Evolutionary conservation across 30 jellyfish, hydroid and myxozoan genomes (phyloP).

Genomic region (Calvadosia cruxmelitensis): DNA sequence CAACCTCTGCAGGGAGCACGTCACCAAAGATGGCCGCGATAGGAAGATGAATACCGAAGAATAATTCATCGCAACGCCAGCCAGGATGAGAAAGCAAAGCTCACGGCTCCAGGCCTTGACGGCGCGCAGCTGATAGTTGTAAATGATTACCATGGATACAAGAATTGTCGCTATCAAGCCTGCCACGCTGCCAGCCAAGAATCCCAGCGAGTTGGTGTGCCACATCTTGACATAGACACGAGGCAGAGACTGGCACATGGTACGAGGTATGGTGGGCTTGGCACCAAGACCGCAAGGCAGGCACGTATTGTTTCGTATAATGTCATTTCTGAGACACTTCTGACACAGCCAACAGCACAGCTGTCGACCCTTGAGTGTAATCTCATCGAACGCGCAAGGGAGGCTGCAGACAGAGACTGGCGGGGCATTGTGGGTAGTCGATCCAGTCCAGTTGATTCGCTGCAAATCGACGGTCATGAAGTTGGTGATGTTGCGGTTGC

Average conservation of each 20-base stretch:
- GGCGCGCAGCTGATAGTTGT: constrained; percentile 32
- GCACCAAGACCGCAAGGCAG: constrained; percentile 24
- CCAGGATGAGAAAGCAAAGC: constrained; percentile 53
- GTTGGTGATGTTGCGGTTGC: neutral
- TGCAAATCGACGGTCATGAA: neutral
- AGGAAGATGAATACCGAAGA: constrained; percentile 46
- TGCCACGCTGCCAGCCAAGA: neutral
- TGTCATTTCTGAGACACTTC: constrained; percentile 33
- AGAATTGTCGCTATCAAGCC: constrained; percentile 44
- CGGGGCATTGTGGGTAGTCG: neutral
- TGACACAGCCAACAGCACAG: constrained; percentile 74
- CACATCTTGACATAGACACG: constrained; percentile 3
- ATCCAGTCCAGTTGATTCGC: neutral
- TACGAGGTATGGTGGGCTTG: constrained; percentile 27
- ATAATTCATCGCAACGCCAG: constrained; percentile 50
- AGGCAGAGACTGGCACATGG: constrained; percentile 28
- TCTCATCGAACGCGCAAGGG: constrained; percentile 32
- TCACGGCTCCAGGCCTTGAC: constrained; percentile 85
- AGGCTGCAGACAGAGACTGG: constrained; percentile 70
- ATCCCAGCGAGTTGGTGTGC: neutral
- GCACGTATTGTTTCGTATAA: constrained; percentile 47
- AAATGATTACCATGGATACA: constrained; percentile 45
- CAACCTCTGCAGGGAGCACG: constrained; percentile 47
- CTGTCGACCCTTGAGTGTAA: constrained; percentile 9
- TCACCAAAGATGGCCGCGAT: constrained; percentile 37